These are phyloP conservation scores for Enoplolaimus lenunculus DNA, from an alignment of 2,888 invertebrate species.

Conservation along the genomic window DNA sequence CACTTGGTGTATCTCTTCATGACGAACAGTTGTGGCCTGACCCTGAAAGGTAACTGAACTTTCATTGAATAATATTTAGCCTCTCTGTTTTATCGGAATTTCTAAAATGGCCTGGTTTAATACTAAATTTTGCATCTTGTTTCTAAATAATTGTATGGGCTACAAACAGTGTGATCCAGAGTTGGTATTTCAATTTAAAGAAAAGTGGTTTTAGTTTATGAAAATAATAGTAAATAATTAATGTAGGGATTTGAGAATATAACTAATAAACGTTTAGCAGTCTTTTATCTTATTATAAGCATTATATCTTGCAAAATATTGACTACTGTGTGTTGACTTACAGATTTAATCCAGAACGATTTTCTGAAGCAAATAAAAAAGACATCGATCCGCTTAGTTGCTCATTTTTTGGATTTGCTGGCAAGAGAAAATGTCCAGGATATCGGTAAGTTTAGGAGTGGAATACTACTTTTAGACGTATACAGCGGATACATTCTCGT, in stretches of 20 bases:
- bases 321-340: conserved; percentile 19
- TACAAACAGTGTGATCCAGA: no score
- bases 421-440: conserved; percentile 37
- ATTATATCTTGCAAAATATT: conserved; percentile 2
- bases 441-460: conserved; percentile 20
- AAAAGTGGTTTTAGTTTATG: no score
- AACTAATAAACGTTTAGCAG: no score
- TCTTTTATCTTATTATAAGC: no score
- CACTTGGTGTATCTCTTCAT: conserved; percentile 39
- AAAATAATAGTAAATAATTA: no score
- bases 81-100: no score
- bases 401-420: conserved; percentile 43
- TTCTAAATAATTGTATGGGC: no score
- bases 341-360: conserved; percentile 28
- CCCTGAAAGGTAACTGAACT: conserved; percentile 37
- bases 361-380: conserved; percentile 22
- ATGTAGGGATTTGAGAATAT: no score
- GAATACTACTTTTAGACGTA: not conserved
- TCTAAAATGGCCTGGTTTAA: no score
- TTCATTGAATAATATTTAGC: no score
- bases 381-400: conserved; percentile 32
- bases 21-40: conserved; percentile 37
- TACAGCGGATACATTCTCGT: not conserved
- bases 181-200: no score
- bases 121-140: no score